Percentiles rank a stretch among this genome's conserved stretches.
Evolutionary conservation across 2,797 vertebrate genomes (phyloP).

Genomic region (Aselliscus stoliczkanus): DNA sequence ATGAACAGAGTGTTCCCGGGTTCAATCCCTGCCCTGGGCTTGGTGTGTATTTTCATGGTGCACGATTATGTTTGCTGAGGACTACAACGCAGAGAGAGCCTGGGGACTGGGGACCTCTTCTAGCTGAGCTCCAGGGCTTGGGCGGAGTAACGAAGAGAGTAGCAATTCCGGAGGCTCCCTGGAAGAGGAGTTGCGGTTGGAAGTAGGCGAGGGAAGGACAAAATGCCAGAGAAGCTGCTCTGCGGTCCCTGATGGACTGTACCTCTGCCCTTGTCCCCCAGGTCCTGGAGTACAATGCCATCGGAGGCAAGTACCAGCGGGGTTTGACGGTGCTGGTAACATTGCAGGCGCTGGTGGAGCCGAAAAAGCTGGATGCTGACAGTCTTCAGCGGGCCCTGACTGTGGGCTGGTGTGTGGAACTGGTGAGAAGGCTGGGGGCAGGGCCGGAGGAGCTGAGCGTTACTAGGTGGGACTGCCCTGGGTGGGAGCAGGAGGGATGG

Average conservation of each 20-base stretch:
- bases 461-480: not conserved
- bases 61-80: not conserved
- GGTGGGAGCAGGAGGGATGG: too few relatives aligned
- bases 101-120: not conserved
- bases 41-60: not conserved
- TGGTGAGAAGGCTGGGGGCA: constrained; percentile 83
- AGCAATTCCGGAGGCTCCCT: not conserved
- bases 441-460: not conserved
- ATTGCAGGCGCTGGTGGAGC: constrained; percentile 83
- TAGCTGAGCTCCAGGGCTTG: not conserved
- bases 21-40: not conserved
- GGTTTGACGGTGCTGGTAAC: constrained; percentile 91
- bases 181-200: too few relatives aligned
- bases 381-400: constrained; percentile 84
- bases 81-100: not conserved
- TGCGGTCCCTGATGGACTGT: not conserved
- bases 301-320: constrained; percentile 92
- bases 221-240: not conserved
- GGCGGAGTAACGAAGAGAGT: not conserved
- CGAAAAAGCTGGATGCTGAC: constrained; percentile 80
- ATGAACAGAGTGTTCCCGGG: not conserved
- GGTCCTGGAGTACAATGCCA: constrained; percentile 88
- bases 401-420: constrained; percentile 95
- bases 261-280: constrained; percentile 45
- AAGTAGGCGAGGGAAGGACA: too few relatives aligned